Evolutionary conservation across 2,888 invertebrate genomes (phyloP), one percentile per base, ranked within the genome.

Genomic region (Drosophila robusta): DNA sequence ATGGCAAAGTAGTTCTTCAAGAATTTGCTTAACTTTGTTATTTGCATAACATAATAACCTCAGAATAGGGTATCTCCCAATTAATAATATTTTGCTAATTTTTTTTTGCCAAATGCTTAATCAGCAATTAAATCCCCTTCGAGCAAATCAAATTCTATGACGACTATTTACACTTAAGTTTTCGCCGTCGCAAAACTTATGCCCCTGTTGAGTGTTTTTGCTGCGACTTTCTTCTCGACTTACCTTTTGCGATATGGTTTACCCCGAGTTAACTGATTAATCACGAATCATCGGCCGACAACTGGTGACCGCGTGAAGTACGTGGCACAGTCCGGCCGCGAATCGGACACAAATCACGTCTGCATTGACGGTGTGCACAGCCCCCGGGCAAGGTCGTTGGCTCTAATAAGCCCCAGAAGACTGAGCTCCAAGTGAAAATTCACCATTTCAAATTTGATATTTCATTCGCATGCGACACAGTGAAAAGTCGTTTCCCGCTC

Each of bases 271-370:
- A 58, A 47, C 54, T 61, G 73, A 82, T 82, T 79, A 82, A 85
- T 74, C 86, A 82, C 82, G 82, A 82, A 58, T 72, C 58, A 52
- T 62, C 78, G 80, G 61, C 42, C 63, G 32, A 32, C 32, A 11
- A 32, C 11, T 32, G 50, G 22, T 45, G 54, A 67, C 47, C 36
- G 75, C 70, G 41, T 56, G 46, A 55, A 64, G 62, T 76, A 80
- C 87, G 86, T 78, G 82, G 76, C 52, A 58, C 24, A 46, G 39
- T 67, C 66, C 51, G 18, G 11, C 26, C 12, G 42, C 11, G 52
- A 71, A 87, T 84, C 62, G 65, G 51, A 57, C 41, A 57, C 64
- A 67, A 79, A 87, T 87, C 82, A 87, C 82, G 82, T 82, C 67
- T 57, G 47, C 42, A 47, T 51, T 51, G 24, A 12, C 36, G 14